Evolutionary conservation across 35 echinoderm and acorn worm species (phyloP).

Genomic region (Ptychodera flava): DNA sequence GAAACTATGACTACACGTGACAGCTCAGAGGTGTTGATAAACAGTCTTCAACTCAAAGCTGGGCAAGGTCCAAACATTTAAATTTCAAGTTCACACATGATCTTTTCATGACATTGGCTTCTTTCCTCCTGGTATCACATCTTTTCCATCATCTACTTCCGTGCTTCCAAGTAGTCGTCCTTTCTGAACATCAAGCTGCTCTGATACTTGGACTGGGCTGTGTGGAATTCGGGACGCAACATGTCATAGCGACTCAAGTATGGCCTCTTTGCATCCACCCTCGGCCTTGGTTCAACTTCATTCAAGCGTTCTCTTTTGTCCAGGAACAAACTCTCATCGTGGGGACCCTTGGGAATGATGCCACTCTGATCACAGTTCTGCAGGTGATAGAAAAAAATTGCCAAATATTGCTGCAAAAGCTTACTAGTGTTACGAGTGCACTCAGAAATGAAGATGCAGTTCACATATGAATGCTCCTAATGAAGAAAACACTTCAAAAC

Average conservation of each 20-base stretch:
- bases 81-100: too few relatives aligned
- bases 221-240: conserved; percentile 90
- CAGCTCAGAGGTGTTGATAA: too few relatives aligned
- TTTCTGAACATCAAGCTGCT: conserved; percentile 97
- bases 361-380: conserved; percentile 97
- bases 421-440: too few relatives aligned
- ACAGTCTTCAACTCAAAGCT: too few relatives aligned
- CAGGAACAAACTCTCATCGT: conserved; percentile 85
- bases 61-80: too few relatives aligned
- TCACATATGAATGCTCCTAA: too few relatives aligned
- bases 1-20: too few relatives aligned
- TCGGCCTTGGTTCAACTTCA: conserved; percentile 74
- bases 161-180: conserved; percentile 32
- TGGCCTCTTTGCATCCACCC: conserved; percentile 79
- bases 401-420: too few relatives aligned
- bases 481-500: too few relatives aligned
- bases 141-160: background rate
- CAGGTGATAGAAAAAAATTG: conserved; percentile 13
- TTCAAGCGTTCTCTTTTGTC: conserved; percentile 96
- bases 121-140: too few relatives aligned
- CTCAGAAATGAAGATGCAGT: too few relatives aligned
- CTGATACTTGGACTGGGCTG: conserved; percentile 95
- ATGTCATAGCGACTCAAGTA: conserved; percentile 48
- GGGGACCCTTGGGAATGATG: conserved; percentile 93
- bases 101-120: too few relatives aligned